Conservation (phyloP, 2,888 invertebrate species). For the Eurois occulta region DNA sequence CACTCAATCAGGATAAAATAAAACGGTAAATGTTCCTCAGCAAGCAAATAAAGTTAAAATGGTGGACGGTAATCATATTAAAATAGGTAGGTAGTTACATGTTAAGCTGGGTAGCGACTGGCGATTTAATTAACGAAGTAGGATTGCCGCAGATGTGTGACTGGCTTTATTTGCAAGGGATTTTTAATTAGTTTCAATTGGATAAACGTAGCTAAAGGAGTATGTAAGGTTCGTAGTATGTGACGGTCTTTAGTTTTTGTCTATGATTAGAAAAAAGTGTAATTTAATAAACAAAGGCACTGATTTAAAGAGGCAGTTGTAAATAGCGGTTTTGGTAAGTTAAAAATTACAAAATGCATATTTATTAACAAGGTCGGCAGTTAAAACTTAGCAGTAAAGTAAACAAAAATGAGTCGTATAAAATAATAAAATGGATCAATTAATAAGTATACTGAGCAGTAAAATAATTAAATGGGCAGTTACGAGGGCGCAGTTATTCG, state of each 20-base stretch:
- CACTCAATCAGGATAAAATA: constrained; percentile 18
- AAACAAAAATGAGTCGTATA: too few relatives aligned
- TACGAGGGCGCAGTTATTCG: too few relatives aligned
- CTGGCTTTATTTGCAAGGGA: constrained; percentile 11
- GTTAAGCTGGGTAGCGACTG: not conserved
- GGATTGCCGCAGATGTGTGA: constrained; percentile 1
- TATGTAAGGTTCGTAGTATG: not conserved
- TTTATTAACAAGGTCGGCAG: too few relatives aligned
- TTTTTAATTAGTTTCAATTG: constrained; percentile 15
- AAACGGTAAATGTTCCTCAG: constrained; percentile 18
- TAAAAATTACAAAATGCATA: too few relatives aligned
- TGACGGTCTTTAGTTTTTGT: not conserved
- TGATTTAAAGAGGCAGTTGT: too few relatives aligned
- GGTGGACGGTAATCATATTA: constrained; percentile 24
- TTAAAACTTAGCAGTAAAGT: too few relatives aligned
- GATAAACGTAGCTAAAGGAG: not conserved
- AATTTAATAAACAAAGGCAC: not conserved
- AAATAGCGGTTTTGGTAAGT: too few relatives aligned
- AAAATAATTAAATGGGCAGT: too few relatives aligned
- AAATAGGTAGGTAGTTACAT: not conserved
- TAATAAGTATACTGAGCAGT: too few relatives aligned
- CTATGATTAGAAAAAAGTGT: not conserved
- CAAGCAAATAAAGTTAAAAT: constrained; percentile 19
- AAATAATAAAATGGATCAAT: too few relatives aligned
- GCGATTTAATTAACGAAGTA: constrained; percentile 28